These are phyloP conservation scores for Datnioides undecimradiatus DNA, from an alignment of 2,113 vertebrate species.

Conservation along the genomic window DNA sequence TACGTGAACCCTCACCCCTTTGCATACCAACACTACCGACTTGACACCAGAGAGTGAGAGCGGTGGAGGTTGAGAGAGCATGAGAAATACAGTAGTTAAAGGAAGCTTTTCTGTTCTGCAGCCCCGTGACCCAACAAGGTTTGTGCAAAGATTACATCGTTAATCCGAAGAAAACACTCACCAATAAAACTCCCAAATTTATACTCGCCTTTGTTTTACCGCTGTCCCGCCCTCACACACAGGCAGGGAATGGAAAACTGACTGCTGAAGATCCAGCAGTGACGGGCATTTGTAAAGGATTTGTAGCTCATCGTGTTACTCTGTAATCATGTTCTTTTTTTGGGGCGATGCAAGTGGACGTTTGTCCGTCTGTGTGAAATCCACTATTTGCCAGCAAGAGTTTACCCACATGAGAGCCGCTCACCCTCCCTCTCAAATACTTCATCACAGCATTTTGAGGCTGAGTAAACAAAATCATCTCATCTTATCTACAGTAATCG, in stretches of 20 bases:
- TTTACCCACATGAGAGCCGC: slow-evolving; percentile 40
- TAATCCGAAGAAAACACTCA: slow-evolving; percentile 18
- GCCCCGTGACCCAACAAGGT: background rate
- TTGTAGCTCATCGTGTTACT: background rate
- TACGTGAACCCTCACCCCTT: background rate
- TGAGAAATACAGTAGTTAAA: slow-evolving; percentile 15
- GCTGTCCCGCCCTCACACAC: background rate
- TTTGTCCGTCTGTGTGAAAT: slow-evolving; percentile 30
- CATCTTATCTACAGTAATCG: slow-evolving; percentile 27
- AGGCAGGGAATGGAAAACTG: background rate
- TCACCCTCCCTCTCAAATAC: slow-evolving; percentile 20
- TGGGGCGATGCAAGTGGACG: background rate
- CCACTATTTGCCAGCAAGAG: slow-evolving; percentile 21
- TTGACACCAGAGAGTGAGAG: background rate
- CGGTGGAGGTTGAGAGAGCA: slow-evolving; percentile 10
- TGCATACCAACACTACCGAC: slow-evolving; percentile 7
- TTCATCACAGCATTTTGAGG: slow-evolving; percentile 28
- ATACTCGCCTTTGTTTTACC: background rate
- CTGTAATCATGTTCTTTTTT: slow-evolving; percentile 41
- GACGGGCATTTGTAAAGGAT: slow-evolving; percentile 25
- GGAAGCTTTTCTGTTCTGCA: background rate
- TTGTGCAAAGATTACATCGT: background rate
- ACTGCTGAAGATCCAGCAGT: slow-evolving; percentile 6
- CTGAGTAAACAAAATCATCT: slow-evolving; percentile 54
- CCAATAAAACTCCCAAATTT: background rate